Evolutionary conservation across 2,113 vertebrate species (phyloP), one percentile per base, ranked within the genome.

Genomic region (Phocoena phocoena): DNA sequence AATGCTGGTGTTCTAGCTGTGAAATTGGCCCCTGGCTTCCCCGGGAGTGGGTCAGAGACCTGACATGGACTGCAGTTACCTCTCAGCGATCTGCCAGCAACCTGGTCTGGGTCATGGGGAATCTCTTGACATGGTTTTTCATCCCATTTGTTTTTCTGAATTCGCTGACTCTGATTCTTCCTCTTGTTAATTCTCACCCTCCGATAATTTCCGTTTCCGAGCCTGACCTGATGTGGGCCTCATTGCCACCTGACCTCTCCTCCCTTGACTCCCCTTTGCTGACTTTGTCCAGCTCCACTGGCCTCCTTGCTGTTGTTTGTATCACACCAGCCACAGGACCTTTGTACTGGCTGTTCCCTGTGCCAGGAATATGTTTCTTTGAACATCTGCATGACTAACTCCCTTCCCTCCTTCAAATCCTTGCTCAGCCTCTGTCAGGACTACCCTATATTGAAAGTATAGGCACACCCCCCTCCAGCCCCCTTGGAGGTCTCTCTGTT

Each of bases 391-490:
- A 1, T 23, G 77, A 55, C 65, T 38, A 3, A 33, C 44, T 41
- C 31, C 25, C 70, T 73, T 25, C n/a, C 18, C 13, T 25, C 17
- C 23, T 41, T 4, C 70, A 31, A 31, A n/a, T 13, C 25, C 36
- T 11, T 82, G 80, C 50, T 38, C 36, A 23, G 25, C 70, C 55
- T 8, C 70, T 20, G 79, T 73, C 25, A 33, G 80, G 44, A 18
- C 26, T 6, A 33, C 21, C 31, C 44, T n/a, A 1, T 41, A 28
- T 26, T 7, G 28, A 44, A 15, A 23, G 8, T 15, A 1, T 2
- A 33, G 26, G 50, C 50, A 60, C 8, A 20, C 44, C n/a, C 60
- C 81, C 38, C 38, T 38, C 62, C 63, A 25, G 31, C 1, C 13
- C 14, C 77, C 47, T 58, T 6, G 53, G 60, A 71, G 81, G 33